Percentiles rank a stretch among this genome's conserved stretches.
Evolutionary conservation across 2,888 invertebrate species (phyloP).

Genomic region (Lamproptera curius): DNA sequence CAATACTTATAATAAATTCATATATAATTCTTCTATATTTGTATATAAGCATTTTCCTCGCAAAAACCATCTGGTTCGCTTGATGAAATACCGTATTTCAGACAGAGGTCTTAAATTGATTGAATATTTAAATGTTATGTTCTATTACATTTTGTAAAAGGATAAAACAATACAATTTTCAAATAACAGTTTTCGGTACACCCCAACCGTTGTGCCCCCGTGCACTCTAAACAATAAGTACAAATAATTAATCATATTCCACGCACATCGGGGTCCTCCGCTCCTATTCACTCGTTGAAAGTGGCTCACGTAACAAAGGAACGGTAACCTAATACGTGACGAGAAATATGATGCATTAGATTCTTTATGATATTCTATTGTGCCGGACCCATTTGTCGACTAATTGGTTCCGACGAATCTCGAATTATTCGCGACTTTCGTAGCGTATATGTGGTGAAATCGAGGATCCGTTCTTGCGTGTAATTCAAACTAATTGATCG

Average conservation of each 20-base stretch:
- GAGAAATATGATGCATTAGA: slow-evolving; percentile 67
- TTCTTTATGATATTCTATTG: slow-evolving; percentile 58
- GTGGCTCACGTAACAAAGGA: slow-evolving; percentile 75
- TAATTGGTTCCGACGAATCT: slow-evolving; percentile 61
- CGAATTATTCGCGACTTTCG: slow-evolving; percentile 45
- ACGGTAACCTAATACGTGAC: slow-evolving; percentile 74
- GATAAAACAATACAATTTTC: too few species aligned
- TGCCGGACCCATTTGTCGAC: slow-evolving; percentile 56
- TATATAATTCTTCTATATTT: too few species aligned
- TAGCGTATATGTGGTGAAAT: slow-evolving; percentile 47
- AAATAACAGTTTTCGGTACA: too few species aligned
- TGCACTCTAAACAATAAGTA: too few species aligned
- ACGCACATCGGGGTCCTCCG: slow-evolving; percentile 59
- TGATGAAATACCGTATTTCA: too few species aligned
- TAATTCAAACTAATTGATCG: slow-evolving; percentile 16
- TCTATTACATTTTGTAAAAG: too few species aligned
- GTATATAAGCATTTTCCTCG: too few species aligned
- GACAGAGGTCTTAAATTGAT: too few species aligned
- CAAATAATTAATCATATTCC: slow-evolving; percentile 71
- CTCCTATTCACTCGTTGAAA: slow-evolving; percentile 69
- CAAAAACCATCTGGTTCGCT: too few species aligned
- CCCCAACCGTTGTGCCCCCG: too few species aligned
- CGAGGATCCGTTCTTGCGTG: slow-evolving; percentile 41
- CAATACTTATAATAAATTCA: slow-evolving; percentile 49
- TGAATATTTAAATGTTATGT: too few species aligned